Conservation (phyloP, 2,888 invertebrate genomes). For the Periphyllus acericola region DNA sequence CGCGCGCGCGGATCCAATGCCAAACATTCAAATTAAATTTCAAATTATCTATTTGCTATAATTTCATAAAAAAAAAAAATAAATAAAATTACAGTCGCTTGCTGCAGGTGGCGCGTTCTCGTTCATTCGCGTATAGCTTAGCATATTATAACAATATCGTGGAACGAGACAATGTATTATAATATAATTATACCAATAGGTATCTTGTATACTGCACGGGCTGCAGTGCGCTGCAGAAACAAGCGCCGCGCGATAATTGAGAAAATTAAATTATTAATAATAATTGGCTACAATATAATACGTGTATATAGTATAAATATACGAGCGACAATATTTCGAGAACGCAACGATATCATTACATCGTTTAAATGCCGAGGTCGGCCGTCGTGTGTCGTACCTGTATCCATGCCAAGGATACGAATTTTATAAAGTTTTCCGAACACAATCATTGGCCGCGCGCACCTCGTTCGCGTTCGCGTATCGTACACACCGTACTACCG, state of each 20-base stretch:
- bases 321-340: neutral
- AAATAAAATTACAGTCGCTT: neutral
- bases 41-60: neutral
- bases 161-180: neutral
- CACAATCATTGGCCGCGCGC: neutral
- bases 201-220: too few relatives aligned
- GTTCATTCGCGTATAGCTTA: neutral
- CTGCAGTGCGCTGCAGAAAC: neutral
- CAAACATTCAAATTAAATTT: conserved; percentile 9
- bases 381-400: neutral
- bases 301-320: too few relatives aligned
- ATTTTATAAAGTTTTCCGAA: conserved; percentile 19
- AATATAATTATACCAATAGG: neutral
- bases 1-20: neutral
- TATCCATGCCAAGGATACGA: conserved; percentile 50
- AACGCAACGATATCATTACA: conserved; percentile 1
- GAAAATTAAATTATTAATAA: conserved; percentile 17
- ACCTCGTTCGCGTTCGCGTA: too few relatives aligned
- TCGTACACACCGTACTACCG: too few relatives aligned
- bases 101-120: too few relatives aligned
- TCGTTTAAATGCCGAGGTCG: conserved; percentile 43
- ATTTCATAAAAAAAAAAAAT: conserved; percentile 10
- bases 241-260: conserved; percentile 23
- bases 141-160: too few relatives aligned
- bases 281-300: neutral